A percentile compares a stretch with the other conserved stretches of the same genome.
Conservation (phyloP, 2,888 invertebrate species). For the Sarcophaga rosellei region DNA sequence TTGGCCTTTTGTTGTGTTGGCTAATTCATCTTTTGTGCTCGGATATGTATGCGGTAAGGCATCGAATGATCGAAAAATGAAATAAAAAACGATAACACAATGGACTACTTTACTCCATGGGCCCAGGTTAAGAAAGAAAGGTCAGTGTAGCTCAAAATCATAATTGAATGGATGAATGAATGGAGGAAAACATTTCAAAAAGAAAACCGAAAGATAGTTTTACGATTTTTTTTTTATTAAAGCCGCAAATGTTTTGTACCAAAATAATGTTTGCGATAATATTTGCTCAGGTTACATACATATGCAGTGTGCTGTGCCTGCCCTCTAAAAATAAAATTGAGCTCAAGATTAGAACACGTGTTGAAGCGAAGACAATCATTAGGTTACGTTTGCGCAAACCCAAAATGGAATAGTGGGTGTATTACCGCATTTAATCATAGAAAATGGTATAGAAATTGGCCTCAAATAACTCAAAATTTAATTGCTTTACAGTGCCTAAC, state of each 20-base stretch:
- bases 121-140: slow-evolving; percentile 59
- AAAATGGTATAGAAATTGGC: slow-evolving; percentile 28
- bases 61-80: background rate
- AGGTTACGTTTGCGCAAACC: slow-evolving; percentile 36
- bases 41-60: slow-evolving; percentile 4
- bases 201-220: too few relatives aligned
- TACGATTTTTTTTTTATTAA: slow-evolving; percentile 73
- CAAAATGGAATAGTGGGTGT: slow-evolving; percentile 49
- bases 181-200: slow-evolving; percentile 61
- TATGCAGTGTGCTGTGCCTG: background rate
- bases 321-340: background rate
- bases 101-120: slow-evolving; percentile 35
- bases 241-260: slow-evolving; percentile 69
- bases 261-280: background rate
- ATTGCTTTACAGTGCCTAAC: slow-evolving; percentile 44
- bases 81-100: slow-evolving; percentile 10
- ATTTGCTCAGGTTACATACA: background rate
- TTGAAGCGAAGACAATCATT: slow-evolving; percentile 75
- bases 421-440: slow-evolving; percentile 56
- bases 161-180: slow-evolving; percentile 68
- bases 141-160: slow-evolving; percentile 40
- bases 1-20: slow-evolving; percentile 46
- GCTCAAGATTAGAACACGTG: slow-evolving; percentile 78
- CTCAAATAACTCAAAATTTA: slow-evolving; percentile 51
- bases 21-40: slow-evolving; percentile 34